A percentile compares a stretch with the other conserved stretches of the same genome.
Evolutionary conservation across 2,888 invertebrate genomes (phyloP).

Genomic region (Thymelicus sylvestris): DNA sequence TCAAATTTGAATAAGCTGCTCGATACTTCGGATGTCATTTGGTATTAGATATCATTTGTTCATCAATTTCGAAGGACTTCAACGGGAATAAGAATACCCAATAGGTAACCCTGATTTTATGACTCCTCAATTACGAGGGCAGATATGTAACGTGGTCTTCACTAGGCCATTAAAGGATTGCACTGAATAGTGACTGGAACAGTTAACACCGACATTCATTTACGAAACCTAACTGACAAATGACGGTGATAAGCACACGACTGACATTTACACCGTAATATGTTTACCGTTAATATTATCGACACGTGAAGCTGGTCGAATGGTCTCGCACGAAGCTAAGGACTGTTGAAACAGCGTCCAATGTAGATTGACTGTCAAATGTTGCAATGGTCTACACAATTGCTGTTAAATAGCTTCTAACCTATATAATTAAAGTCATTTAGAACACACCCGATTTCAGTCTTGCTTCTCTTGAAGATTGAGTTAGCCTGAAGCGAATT

Average conservation of each 20-base stretch:
- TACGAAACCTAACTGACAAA: slow-evolving; percentile 21
- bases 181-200: neutral
- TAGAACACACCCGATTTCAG: neutral
- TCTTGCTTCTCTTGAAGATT: too few species aligned
- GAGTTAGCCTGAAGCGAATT: too few species aligned
- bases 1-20: too few species aligned
- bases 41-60: too few species aligned
- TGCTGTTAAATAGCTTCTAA: neutral
- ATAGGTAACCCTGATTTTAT: too few species aligned
- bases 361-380: neutral
- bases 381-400: neutral
- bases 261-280: slow-evolving; percentile 30
- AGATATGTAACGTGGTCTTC: neutral
- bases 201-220: slow-evolving; percentile 3
- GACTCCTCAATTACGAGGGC: too few species aligned
- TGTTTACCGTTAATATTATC: slow-evolving; percentile 17
- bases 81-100: too few species aligned
- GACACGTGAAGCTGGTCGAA: slow-evolving; percentile 1
- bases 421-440: neutral
- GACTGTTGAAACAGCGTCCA: neutral
- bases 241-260: slow-evolving; percentile 14
- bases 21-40: too few species aligned
- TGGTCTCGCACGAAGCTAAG: slow-evolving; percentile 1
- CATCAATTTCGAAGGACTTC: too few species aligned
- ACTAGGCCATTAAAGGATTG: neutral